These are phyloP conservation scores for Chromobotia macracanthus DNA, from an alignment of 2,797 vertebrate genomes.

Conservation along the genomic window DNA sequence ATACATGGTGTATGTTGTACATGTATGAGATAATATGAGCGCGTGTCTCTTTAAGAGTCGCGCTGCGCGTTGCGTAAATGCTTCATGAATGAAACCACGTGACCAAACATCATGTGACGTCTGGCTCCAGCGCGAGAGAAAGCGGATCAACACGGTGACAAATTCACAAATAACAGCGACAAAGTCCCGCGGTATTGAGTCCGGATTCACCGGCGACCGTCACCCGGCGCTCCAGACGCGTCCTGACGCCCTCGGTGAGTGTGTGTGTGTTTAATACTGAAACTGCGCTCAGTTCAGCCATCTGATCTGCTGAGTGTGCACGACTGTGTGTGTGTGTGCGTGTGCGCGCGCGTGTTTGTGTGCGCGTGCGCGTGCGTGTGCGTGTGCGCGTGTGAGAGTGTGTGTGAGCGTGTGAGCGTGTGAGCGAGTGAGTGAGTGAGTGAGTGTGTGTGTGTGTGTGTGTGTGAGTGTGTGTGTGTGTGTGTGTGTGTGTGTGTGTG, in stretches of 20 bases:
- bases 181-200: constrained; percentile 28
- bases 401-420: too few species aligned
- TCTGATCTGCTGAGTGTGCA: constrained; percentile 54
- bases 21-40: background rate
- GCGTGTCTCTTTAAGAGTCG: constrained; percentile 75
- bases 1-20: too few species aligned
- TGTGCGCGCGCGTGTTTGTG: too few species aligned
- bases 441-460: too few species aligned
- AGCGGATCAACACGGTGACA: constrained; percentile 68
- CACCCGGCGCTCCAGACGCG: constrained; percentile 16
- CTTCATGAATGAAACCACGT: constrained; percentile 98
- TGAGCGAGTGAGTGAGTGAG: too few species aligned
- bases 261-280: background rate
- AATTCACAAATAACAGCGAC: constrained; percentile 44
- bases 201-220: constrained; percentile 14
- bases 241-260: constrained; percentile 58
- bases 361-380: background rate
- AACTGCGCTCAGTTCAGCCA: constrained; percentile 27
- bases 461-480: background rate
- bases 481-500: background rate
- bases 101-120: constrained; percentile 97
- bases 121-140: constrained; percentile 80
- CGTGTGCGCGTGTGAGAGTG: background rate
- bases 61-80: constrained; percentile 76
- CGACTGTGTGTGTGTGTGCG: constrained; percentile 13